Conservation (phyloP, 2,797 vertebrate species). For the Heterohyrax brucei region DNA sequence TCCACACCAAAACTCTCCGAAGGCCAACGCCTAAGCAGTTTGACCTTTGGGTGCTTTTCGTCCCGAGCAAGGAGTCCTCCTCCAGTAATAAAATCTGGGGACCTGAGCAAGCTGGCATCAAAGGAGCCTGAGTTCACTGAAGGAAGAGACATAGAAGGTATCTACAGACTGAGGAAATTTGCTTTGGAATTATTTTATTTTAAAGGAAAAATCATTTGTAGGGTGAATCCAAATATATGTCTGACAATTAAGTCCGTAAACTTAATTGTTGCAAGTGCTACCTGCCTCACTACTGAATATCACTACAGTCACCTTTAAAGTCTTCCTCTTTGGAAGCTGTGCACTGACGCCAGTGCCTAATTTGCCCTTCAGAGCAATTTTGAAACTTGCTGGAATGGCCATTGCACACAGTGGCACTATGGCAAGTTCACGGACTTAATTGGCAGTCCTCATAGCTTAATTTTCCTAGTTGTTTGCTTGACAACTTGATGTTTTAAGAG, state of each 20-base stretch:
- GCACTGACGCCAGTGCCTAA: too few species aligned
- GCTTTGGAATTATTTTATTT: slow-evolving; percentile 57
- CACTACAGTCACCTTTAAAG: too few species aligned
- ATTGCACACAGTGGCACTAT: too few species aligned
- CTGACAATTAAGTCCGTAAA: too few species aligned
- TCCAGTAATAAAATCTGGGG: slow-evolving; percentile 92
- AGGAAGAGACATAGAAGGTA: slow-evolving; percentile 88
- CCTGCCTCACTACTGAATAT: too few species aligned
- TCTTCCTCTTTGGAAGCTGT: too few species aligned
- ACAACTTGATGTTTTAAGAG: neutral
- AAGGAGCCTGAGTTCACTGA: slow-evolving; percentile 85
- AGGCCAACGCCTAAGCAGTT: slow-evolving; percentile 95
- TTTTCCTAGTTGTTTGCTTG: neutral
- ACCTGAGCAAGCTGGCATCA: slow-evolving; percentile 90
- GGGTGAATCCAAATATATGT: neutral
- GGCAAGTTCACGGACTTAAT: too few species aligned
- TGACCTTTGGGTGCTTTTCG: slow-evolving; percentile 98
- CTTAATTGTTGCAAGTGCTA: too few species aligned
- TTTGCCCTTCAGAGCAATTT: too few species aligned
- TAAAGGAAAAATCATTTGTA: slow-evolving; percentile 34
- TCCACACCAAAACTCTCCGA: slow-evolving; percentile 91
- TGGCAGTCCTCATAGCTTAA: neutral
- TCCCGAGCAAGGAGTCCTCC: slow-evolving; percentile 96
- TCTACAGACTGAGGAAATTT: slow-evolving; percentile 5
- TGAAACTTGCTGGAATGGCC: too few species aligned